Base-by-base conservation (phyloP, 2,113 vertebrate genomes). In the Benitochromis conjunctus region DNA sequence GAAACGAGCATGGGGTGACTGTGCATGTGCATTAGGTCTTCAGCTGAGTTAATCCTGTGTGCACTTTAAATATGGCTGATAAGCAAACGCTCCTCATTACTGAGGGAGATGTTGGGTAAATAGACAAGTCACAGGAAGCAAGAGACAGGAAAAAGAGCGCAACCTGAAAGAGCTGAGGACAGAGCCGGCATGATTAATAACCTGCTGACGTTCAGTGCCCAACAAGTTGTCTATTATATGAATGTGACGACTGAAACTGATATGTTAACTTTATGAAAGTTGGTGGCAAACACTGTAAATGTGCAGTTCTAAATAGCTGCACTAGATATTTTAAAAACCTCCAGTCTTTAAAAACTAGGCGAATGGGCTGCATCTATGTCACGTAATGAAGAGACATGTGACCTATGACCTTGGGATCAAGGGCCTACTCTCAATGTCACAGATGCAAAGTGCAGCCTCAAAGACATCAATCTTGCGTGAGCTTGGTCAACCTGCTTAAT, bases 41-140 rank as follows among this genome's bases (percentile, higher is more conserved):
- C 87, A 92, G 89, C 88, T 76, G 69, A 91, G 90, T 94, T 93
- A 93, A 94, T 94, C 92, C 88, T 85, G 89, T 83, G 87, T 83
- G 85, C 93, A 91, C 90, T 94, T 94, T 92, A 94, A 94, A 95
- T 92, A 92, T 55, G 85, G 88, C 85, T 78, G 91, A 94, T 86
- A 84, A 91, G 87, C 21, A 71, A 91, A 91, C 4, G 62, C 80
- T 56, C 48, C 48, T 88, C 53, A 16, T 88, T 92, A 80, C 71
- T 89, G 91, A 77, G 51, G 21, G 85, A 85, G 88, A 80, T 86
- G 84, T 58, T 91, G 88, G 81, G 87, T 90, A 92, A 91, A 94
- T 58, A 84, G 74, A 69, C 26, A 26, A 82, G 88, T 84, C 76
- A 83, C 79, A 81, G 53, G 26, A 64, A 66, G 53, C 83, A 19